phyloP scores from a whole-genome alignment of 2,113 vertebrate species.

The Urocitellus parryii region DNA sequence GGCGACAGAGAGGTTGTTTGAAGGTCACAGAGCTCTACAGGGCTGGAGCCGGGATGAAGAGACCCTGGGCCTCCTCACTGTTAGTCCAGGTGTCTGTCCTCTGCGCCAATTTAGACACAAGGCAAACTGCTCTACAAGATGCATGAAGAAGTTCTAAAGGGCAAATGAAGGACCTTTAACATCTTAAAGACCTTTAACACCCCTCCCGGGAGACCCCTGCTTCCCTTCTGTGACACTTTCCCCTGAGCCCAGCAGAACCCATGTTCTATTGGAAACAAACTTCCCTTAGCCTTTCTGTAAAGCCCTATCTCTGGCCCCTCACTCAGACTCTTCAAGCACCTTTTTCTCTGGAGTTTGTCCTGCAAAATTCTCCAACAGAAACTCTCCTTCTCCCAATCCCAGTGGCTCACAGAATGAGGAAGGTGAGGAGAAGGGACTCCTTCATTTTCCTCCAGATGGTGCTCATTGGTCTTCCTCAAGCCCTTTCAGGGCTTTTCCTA shows the following conservation, averaged over 20 bases:
- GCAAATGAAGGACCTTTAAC: no score
- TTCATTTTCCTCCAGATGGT: conserved; percentile 9
- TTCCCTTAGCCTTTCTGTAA: background rate
- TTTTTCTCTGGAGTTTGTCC: background rate
- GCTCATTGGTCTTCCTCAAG: background rate
- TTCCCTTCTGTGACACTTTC: background rate
- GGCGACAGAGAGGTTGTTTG: conserved; percentile 30
- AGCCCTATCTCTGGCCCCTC: background rate
- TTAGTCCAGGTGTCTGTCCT: background rate
- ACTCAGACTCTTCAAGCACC: background rate
- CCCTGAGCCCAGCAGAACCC: background rate
- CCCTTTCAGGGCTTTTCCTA: background rate
- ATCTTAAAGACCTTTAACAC: no score
- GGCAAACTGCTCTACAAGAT: background rate
- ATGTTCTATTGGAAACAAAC: background rate
- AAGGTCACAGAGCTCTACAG: conserved; percentile 36
- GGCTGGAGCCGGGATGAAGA: conserved; percentile 2
- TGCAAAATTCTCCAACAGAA: background rate
- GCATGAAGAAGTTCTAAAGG: background rate
- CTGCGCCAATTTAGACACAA: background rate
- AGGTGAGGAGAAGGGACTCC: background rate
- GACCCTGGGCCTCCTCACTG: background rate
- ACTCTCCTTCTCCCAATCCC: background rate
- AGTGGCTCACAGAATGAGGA: background rate
- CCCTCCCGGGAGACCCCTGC: background rate